Conservation (phyloP, 35 echinoderm and acorn worm species). For the Ophiothrix spiculata region DNA sequence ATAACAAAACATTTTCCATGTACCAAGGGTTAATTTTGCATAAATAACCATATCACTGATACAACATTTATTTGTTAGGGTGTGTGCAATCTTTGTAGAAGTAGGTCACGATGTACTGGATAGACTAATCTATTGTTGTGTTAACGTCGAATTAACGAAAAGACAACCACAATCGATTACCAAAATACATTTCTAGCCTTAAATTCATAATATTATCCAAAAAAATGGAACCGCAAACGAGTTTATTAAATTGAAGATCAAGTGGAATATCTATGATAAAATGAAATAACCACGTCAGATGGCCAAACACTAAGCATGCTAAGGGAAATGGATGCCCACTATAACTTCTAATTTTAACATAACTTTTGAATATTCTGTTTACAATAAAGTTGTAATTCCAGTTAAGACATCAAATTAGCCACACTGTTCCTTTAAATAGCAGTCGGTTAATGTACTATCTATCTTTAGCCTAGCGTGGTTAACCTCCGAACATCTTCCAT, state of each 20-base stretch:
- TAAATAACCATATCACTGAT: neutral
- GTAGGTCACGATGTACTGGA: too few relatives aligned
- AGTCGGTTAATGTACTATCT: conserved; percentile 1
- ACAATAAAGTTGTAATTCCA: neutral
- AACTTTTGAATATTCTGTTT: neutral
- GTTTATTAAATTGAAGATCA: too few relatives aligned
- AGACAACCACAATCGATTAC: too few relatives aligned
- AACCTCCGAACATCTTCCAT: neutral
- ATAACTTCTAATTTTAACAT: neutral
- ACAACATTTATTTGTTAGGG: neutral
- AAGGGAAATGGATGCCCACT: neutral
- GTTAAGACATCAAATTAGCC: neutral
- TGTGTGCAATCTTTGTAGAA: too few relatives aligned
- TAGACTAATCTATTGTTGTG: too few relatives aligned
- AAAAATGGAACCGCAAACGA: too few relatives aligned
- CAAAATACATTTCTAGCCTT: too few relatives aligned
- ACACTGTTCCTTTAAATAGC: neutral
- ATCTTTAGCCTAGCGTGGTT: neutral
- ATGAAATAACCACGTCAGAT: neutral
- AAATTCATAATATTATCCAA: too few relatives aligned
- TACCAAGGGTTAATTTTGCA: neutral
- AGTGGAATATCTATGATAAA: too few relatives aligned
- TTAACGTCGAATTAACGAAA: too few relatives aligned
- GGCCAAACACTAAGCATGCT: neutral
- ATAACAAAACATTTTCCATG: neutral